Evolutionary conservation across 2,888 invertebrate genomes (phyloP), one percentile per base, ranked within the genome.

Genomic region (Uloborus plumipes): DNA sequence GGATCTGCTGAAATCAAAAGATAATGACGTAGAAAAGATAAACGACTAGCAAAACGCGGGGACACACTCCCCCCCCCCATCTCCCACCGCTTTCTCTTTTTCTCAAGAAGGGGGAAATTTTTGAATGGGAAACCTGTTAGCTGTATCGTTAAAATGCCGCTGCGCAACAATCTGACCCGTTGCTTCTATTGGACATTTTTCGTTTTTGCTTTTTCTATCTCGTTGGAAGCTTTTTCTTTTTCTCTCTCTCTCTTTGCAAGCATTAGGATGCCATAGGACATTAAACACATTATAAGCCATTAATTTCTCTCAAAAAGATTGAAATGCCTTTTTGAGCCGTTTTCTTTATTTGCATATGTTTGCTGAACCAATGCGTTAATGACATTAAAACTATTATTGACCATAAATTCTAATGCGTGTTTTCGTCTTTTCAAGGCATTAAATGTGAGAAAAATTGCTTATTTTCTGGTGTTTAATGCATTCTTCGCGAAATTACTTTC

Each of bases 21-120:
- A 80, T 80, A 80, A 80, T 80, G 80, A 80, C 80, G 58, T 70
- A 80, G 80, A 80, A 80, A 74, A 80, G 80, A 80, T 80, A 80
- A 80, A 80, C 80, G 80, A 80, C 74, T 59, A 49, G 39, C 71
- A 72, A 80, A 70, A 80, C 67, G 74, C 61, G 74, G 20, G 39
- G 55, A 55, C 26, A 47, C 31, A 7, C 58, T 71, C 18, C 39
- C 31, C 18, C 69, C 47, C 16, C 49, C n/a, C 14, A 51, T 31
- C 39, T n/a, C 20, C 7, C 26, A 47, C n/a, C 66, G 55, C 22
- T 59, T 71, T 26, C 53, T 47, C 20, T 22, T 58, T 53, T 26
- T 26, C 11, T 51, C 51, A 4, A 14, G 14, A 18, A 47, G 22
- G 64, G 18, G 64, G 64, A 64, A 47, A 31, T 59, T 74, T 80